Conservation (phyloP, 2,797 vertebrate genomes). For the Poeciliopsis paucimaculata region DNA sequence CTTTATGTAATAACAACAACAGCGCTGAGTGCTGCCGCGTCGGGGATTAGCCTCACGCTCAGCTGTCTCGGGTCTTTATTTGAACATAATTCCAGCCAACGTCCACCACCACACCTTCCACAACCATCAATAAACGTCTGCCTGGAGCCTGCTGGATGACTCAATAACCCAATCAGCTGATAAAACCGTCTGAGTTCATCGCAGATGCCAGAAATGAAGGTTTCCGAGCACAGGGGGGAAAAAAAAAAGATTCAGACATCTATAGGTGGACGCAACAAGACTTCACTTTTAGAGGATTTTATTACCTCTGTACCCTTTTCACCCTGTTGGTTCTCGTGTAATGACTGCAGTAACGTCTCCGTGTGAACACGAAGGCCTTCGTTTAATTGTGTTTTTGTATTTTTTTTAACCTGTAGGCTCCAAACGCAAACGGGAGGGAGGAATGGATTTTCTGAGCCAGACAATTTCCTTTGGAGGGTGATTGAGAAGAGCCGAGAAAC, state of each 20-base stretch:
- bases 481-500: conserved; percentile 48
- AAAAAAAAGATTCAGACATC: conserved; percentile 12
- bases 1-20: conserved; percentile 35
- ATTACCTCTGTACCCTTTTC: conserved; percentile 44
- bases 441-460: conserved; percentile 45
- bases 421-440: conserved; percentile 46
- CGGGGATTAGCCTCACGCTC: background rate
- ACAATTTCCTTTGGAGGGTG: conserved; percentile 19
- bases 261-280: background rate
- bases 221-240: background rate
- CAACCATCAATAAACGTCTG: conserved; percentile 32
- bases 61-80: background rate
- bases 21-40: conserved; percentile 3
- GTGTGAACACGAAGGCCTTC: conserved; percentile 33
- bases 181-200: conserved; percentile 16
- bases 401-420: conserved; percentile 30
- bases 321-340: conserved; percentile 55
- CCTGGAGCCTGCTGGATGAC: conserved; percentile 20
- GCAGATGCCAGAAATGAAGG: background rate
- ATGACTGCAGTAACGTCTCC: conserved; percentile 50
- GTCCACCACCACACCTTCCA: conserved; percentile 8
- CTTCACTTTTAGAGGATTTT: conserved; percentile 25
- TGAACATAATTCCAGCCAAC: conserved; percentile 32
- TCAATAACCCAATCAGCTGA: conserved; percentile 32
- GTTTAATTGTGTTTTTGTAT: conserved; percentile 51